Base-by-base conservation (phyloP, 2,797 vertebrate genomes). In the Jordanella pulchra region DNA sequence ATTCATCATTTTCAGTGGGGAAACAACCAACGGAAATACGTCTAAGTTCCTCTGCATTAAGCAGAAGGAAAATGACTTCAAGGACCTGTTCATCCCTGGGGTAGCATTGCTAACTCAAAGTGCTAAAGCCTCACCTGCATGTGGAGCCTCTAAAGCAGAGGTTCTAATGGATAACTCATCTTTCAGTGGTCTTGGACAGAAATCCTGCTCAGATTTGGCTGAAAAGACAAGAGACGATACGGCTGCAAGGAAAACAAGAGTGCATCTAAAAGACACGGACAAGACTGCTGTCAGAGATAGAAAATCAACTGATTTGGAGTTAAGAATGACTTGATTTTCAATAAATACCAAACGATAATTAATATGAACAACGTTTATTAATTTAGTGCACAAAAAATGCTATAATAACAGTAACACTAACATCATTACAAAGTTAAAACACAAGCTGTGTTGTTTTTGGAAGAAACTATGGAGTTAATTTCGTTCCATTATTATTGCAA, bases 1-100 rank as follows among this genome's bases (percentile, higher is more conserved):
- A 47, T 89, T 92, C 12, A 78, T 90, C 65, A 78, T 95, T 71
- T 93, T 92, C 81, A 94, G 90, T 77, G 90, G 81, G 88, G 89
- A 85, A 54, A 45, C 54, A 15, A 70, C 4, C 14, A 28, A 78
- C 42, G 51, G 27, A 60, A 89, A 80, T 81, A 69, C 50, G 32
- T 69, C 72, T 15, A 77, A 79, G 64, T 45, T 27, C 30, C 14
- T 84, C 80, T 18, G 63, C 58, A 63, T 32, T 70, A 81, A 72
- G 65, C 67, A 18, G 65, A 39, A 55, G 56, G 85, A 90, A 12
- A 76, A 85, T 27, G 55, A 71, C 47, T 78, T 90, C 23, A 27
- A 70, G 23, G 87, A 91, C 48, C 85, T 94, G 66, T 91, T 89
- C 71, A 28, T 95, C 56, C 92, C 93, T 54, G 93, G 94, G 32